Percentiles rank a stretch among this genome's conserved stretches.
Conservation (phyloP, 1,140 invertebrate species). For the Idris sp. region DNA sequence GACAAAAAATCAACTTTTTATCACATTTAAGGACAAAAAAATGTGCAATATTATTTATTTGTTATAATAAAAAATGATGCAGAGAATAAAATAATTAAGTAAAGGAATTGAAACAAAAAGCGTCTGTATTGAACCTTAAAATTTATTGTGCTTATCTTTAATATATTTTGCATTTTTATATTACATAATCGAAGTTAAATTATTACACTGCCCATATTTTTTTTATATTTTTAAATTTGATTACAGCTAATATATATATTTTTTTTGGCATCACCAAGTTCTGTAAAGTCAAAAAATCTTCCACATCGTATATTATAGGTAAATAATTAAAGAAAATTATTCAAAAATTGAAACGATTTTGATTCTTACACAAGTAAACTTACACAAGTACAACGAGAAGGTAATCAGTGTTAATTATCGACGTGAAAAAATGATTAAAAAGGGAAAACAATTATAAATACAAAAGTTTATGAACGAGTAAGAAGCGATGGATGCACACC, state of each 20-base stretch:
- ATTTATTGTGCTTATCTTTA: slow-evolving; percentile 22
- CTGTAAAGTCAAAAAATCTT: slow-evolving; percentile 28
- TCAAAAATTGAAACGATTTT: no score
- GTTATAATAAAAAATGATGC: no score
- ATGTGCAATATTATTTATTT: no score
- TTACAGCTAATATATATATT: neutral
- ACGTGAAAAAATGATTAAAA: slow-evolving; percentile 32
- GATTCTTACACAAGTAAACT: slow-evolving; percentile 25
- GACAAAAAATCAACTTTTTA: neutral
- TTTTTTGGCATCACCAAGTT: slow-evolving; percentile 18
- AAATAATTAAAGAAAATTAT: no score
- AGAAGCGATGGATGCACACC: slow-evolving; percentile 45
- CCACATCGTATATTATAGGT: slow-evolving; percentile 22
- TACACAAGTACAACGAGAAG: slow-evolving; percentile 63
- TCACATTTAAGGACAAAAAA: no score
- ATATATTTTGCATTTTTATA: slow-evolving; percentile 24
- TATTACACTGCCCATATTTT: slow-evolving; percentile 34
- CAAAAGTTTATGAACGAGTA: slow-evolving; percentile 46
- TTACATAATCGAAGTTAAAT: slow-evolving; percentile 20
- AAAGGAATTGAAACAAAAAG: slow-evolving; percentile 5
- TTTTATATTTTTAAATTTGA: no score
- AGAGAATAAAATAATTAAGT: slow-evolving; percentile 1
- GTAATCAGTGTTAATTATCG: slow-evolving; percentile 60
- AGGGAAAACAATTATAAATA: slow-evolving; percentile 51
- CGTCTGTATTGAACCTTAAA: slow-evolving; percentile 14